Conservation (phyloP, 2,888 invertebrate species). For the Aplocera efformata region DNA sequence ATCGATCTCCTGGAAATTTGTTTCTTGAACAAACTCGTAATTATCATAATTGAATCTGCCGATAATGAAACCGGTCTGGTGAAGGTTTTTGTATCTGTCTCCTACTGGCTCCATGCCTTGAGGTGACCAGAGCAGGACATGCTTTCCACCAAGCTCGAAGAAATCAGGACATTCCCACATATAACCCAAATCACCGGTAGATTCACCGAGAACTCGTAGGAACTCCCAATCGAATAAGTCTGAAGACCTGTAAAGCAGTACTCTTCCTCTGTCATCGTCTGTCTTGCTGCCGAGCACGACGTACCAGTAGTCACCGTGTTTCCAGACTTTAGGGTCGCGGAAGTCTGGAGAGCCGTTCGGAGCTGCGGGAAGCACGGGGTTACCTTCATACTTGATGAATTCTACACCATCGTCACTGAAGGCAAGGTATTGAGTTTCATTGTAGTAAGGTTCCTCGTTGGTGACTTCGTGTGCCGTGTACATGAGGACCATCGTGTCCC, state of each 20-base stretch:
- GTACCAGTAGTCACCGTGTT: constrained; percentile 61
- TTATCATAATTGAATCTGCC: constrained; percentile 67
- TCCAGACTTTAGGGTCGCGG: constrained; percentile 75
- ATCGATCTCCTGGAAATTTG: constrained; percentile 65
- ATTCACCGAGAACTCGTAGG: constrained; percentile 56
- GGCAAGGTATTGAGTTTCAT: constrained; percentile 65
- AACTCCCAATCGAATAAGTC: constrained; percentile 65
- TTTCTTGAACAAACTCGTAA: constrained; percentile 55
- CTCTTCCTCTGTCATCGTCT: constrained; percentile 52
- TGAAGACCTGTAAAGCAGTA: constrained; percentile 61
- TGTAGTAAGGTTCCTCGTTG: constrained; percentile 48
- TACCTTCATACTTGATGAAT: constrained; percentile 62
- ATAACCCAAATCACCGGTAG: constrained; percentile 57
- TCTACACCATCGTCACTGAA: constrained; percentile 61
- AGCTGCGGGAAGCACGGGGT: constrained; percentile 58
- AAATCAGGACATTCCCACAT: constrained; percentile 80
- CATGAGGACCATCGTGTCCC: constrained; percentile 55
- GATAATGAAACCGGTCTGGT: constrained; percentile 67
- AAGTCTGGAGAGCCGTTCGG: constrained; percentile 67
- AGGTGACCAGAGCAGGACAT: constrained; percentile 66
- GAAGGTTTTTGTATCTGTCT: constrained; percentile 61
- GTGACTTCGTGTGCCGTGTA: constrained; percentile 55
- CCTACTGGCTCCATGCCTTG: constrained; percentile 63
- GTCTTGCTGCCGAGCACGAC: constrained; percentile 66
- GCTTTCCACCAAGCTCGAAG: constrained; percentile 66